phyloP scores from a whole-genome alignment of 2,888 invertebrate genomes.

The Ophion ellenae region DNA sequence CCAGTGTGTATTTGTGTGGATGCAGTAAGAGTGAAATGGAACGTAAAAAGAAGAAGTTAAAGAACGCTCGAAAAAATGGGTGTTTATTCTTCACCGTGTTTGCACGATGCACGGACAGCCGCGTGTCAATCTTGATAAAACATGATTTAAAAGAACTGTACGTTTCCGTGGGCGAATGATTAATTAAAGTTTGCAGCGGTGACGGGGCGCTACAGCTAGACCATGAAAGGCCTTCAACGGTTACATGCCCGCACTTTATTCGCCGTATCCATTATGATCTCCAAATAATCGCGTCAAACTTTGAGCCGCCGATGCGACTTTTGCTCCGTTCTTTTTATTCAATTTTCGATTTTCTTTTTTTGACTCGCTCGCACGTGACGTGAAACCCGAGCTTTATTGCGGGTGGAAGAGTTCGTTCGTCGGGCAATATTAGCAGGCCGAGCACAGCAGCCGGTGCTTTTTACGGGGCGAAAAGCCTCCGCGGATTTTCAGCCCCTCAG shows the following conservation, averaged over 20 bases:
- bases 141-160: conserved; percentile 53
- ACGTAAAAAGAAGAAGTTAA: background rate
- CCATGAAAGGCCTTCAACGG: conserved; percentile 43
- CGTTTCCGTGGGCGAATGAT: conserved; percentile 44
- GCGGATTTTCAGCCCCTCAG: conserved; percentile 71
- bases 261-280: background rate
- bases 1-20: background rate
- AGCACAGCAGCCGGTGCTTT: conserved; percentile 71
- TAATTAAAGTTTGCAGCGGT: conserved; percentile 44
- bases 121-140: conserved; percentile 63
- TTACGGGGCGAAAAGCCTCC: conserved; percentile 63
- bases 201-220: conserved; percentile 21
- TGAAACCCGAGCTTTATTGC: conserved; percentile 48
- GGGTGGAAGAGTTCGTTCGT: conserved; percentile 57
- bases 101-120: conserved; percentile 43
- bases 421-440: conserved; percentile 72
- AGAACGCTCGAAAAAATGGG: conserved; percentile 13
- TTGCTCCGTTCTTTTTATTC: conserved; percentile 10
- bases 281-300: conserved; percentile 29
- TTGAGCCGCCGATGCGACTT: background rate
- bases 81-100: conserved; percentile 12
- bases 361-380: conserved; percentile 12
- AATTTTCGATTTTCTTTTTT: conserved; percentile 20
- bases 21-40: background rate
- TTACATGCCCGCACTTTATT: conserved; percentile 43